Base-by-base conservation (phyloP, 2,888 invertebrate species). In the Odontomyia ornata region DNA sequence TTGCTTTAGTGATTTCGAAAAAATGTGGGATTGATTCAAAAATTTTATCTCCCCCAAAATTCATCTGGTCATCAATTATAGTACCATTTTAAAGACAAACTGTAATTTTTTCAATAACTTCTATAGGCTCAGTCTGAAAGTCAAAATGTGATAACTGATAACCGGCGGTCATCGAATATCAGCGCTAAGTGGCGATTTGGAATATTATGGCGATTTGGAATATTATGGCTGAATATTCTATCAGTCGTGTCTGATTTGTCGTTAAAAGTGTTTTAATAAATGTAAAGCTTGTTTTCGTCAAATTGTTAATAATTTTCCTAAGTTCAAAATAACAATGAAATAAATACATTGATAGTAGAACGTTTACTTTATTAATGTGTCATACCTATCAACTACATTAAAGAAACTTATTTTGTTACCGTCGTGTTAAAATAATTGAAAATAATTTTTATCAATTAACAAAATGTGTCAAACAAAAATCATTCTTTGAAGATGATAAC, bases 121-220 rank as follows among this genome's bases (percentile, higher is more conserved):
- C 15, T 25, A 43, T 65, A 36, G 21, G 28, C 43, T 65, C 30
- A 7, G 30, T 27, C 28, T 28, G 18, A 15, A 65, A 7, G 21
- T 30, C 30, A 25, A 46, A 69, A 47, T 47, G 13, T 69, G 47
- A 69, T 69, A 69, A 46, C 69, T 69, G 69, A 69, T 69, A 69
- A 46, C 46, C 46, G 46, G 13, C 21, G 46, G 28, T 30, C 28
- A 64, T n/a, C 15, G 30, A 13, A 60, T 25, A 25, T 60, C 21
- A 60, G 18, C 30, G 11, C 28, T 25, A n/a, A 15, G 25, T 64
- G 28, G 28, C 15, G 7, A 64, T 28, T 64, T 64, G 3, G 28
- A 60, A 11, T 64, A 27, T 64, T 11, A 3, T 11, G 9, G 1
- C 11, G 7, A 64, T 28, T 64, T 64, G 3, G 28, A 60, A 11